Percentiles rank a stretch among this genome's conserved stretches.
Conservation (phyloP, 2,113 vertebrate genomes). For the Dascyllus trimaculatus region DNA sequence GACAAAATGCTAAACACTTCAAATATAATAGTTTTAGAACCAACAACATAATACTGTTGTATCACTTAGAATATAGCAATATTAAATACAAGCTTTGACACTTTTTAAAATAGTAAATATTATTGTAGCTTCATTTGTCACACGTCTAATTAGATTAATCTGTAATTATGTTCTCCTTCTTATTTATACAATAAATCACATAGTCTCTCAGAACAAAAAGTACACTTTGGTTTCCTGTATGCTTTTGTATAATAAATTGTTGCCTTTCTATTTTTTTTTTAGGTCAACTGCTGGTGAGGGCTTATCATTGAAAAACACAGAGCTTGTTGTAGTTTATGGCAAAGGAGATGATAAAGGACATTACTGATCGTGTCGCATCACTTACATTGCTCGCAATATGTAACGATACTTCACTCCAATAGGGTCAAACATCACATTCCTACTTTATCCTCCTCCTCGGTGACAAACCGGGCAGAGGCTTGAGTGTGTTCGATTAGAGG, state of each 20-base stretch:
- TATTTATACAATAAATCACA: slow-evolving; percentile 3
- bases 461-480: slow-evolving; percentile 47
- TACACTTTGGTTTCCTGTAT: background rate
- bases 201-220: slow-evolving; percentile 4
- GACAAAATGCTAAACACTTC: too few species aligned
- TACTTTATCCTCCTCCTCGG: slow-evolving; percentile 34
- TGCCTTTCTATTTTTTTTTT: background rate
- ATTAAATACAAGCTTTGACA: too few species aligned
- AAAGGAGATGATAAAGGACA: slow-evolving; percentile 20
- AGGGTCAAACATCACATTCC: slow-evolving; percentile 26
- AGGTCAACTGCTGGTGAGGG: background rate
- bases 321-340: background rate
- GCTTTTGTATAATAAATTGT: background rate
- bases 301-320: background rate
- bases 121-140: slow-evolving; percentile 1
- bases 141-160: background rate
- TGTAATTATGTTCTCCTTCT: background rate
- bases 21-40: too few species aligned
- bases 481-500: slow-evolving; percentile 58
- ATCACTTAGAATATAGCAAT: too few species aligned
- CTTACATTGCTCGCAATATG: slow-evolving; percentile 26
- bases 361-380: slow-evolving; percentile 15
- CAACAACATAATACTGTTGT: too few species aligned
- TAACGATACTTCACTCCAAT: slow-evolving; percentile 25
- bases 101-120: too few species aligned